phyloP scores from a whole-genome alignment of 1,140 invertebrate species.

The Saccostrea echinata region DNA sequence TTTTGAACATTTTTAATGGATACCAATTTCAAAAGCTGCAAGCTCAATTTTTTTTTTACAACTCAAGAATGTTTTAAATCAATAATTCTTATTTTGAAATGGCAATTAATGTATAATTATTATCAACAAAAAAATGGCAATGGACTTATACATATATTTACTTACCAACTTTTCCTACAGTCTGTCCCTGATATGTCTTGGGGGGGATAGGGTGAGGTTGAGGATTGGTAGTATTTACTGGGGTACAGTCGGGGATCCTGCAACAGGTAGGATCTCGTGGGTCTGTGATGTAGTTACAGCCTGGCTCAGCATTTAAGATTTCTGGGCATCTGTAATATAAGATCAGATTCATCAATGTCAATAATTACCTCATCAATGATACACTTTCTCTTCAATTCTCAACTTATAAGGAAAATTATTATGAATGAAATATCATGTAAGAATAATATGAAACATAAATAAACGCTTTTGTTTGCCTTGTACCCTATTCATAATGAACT shows the following conservation, averaged over 20 bases:
- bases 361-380: not conserved
- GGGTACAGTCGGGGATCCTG: constrained; percentile 58
- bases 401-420: not conserved
- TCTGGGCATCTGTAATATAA: constrained; percentile 58
- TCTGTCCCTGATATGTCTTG: constrained; percentile 45
- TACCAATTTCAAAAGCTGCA: no score
- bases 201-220: constrained; percentile 49
- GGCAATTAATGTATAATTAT: no score
- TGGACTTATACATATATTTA: not conserved
- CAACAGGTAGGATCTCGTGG: constrained; percentile 64
- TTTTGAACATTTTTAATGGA: no score
- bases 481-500: no score
- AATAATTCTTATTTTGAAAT: no score
- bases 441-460: no score
- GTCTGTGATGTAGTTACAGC: constrained; percentile 58
- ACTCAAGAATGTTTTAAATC: no score
- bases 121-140: no score
- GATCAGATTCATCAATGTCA: not conserved
- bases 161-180: not conserved
- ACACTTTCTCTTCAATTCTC: not conserved
- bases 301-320: constrained; percentile 48
- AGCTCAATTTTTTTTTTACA: no score
- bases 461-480: no score
- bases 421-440: not conserved
- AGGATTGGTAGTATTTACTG: constrained; percentile 42